Evolutionary conservation across 1,140 invertebrate species (phyloP), one percentile per base, ranked within the genome.

Genomic region (Saccostrea cuccullata): DNA sequence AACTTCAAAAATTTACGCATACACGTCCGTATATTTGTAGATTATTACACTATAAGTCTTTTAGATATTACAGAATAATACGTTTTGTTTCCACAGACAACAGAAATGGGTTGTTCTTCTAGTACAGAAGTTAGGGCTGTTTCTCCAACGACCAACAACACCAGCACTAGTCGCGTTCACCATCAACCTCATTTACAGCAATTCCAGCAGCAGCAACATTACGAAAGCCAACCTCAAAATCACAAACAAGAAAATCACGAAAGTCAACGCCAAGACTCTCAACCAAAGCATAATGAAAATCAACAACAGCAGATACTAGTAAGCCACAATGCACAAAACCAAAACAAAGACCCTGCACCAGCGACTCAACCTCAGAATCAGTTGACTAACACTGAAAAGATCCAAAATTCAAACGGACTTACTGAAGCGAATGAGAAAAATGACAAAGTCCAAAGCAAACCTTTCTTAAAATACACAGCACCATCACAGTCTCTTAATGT

Each of bases 61-160:
- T 47, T 6, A 47, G 9, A 47, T 47, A 47, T 47, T 9, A 8
- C 47, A 8, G 47, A 47, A 3, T 3, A 9, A 47, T 6, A 47
- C 47, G 47, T 47, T 8, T 47, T 47, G 6, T 47, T 8, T 47
- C 9, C 9, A 36, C 70, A 77, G 70, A 30, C 26, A 30, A 77
- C 26, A 13, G 26, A 15, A 9, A 86, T 86, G 85, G 85, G 85
- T 13, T 86, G 85, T 86, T 64, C 60, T 55, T 23, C 60, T 6
- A 86, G 85, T 55, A 60, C 60, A 23, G 85, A 86, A 60, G 60
- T 86, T 12, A 86, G 85, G 12, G 58, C 85, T 8, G 70, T 86
- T 17, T 70, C 85, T 23, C 85, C 70, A 0, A 15, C 23, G 12
- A 30, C 30, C 60, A 70, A 86, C 58, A 86, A 86, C 58, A 86